These are phyloP conservation scores for Apodemia hepburni DNA, from an alignment of 2,888 invertebrate genomes.

Conservation along the genomic window DNA sequence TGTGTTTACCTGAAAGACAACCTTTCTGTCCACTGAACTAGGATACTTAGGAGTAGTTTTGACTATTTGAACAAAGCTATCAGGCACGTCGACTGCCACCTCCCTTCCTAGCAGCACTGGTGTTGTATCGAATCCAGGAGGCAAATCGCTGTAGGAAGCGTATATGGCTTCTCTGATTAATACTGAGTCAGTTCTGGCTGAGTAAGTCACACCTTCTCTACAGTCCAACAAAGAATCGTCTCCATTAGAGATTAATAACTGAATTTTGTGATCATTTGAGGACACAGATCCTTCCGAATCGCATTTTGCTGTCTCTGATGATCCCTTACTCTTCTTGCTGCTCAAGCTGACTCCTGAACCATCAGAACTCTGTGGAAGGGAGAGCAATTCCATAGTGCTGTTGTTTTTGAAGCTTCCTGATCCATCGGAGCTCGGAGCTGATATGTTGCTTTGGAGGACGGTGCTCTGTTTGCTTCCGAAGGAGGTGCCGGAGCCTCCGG, in stretches of 20 bases:
- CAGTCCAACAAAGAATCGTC: slow-evolving; percentile 69
- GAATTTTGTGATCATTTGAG: slow-evolving; percentile 68
- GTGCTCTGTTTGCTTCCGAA: slow-evolving; percentile 70
- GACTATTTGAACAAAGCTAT: slow-evolving; percentile 90
- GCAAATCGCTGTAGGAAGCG: slow-evolving; percentile 64
- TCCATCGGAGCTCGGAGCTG: slow-evolving; percentile 55
- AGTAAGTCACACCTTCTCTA: slow-evolving; percentile 68
- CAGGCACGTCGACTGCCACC: slow-evolving; percentile 94
- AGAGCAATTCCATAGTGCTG: slow-evolving; percentile 61
- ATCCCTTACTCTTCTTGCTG: slow-evolving; percentile 68
- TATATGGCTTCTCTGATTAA: slow-evolving; percentile 71
- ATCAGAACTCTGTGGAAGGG: slow-evolving; percentile 66
- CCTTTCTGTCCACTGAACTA: slow-evolving; percentile 77
- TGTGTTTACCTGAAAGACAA: slow-evolving; percentile 71
- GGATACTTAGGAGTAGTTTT: slow-evolving; percentile 87
- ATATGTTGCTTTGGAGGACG: slow-evolving; percentile 58
- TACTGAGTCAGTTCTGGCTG: slow-evolving; percentile 73
- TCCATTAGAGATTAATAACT: slow-evolving; percentile 67
- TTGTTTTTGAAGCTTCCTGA: slow-evolving; percentile 67
- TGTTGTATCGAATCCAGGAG: slow-evolving; percentile 71
- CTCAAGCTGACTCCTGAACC: slow-evolving; percentile 63
- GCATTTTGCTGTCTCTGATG: slow-evolving; percentile 68
- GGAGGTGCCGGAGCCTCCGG: slow-evolving; percentile 67
- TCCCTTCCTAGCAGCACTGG: slow-evolving; percentile 77
- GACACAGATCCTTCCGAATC: slow-evolving; percentile 66